phyloP scores from a whole-genome alignment of 2,113 vertebrate species.

The Rostratula benghalensis region DNA sequence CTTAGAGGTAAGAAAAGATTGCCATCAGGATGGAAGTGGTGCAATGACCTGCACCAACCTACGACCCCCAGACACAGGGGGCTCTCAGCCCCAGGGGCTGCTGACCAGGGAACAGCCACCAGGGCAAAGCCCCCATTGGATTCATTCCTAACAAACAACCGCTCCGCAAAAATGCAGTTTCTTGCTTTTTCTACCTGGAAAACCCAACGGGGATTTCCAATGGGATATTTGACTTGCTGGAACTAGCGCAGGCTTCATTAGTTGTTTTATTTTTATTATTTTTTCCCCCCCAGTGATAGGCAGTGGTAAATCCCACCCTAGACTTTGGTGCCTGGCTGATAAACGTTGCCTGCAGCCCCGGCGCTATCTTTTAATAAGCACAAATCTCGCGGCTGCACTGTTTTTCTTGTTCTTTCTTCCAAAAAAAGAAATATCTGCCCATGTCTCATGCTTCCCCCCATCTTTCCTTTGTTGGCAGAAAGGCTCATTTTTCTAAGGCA shows the following conservation, averaged over 20 bases:
- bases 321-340: neutral
- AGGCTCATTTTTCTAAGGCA: neutral
- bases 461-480: neutral
- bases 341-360: neutral
- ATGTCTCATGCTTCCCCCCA: neutral
- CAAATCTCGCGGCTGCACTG: neutral
- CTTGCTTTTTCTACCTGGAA: neutral
- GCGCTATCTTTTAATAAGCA: conserved; percentile 30
- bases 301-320: conserved; percentile 1
- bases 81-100: neutral
- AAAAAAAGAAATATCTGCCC: neutral
- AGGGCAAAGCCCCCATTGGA: neutral
- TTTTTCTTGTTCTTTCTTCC: conserved; percentile 12
- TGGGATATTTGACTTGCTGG: neutral
- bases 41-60: rapidly evolving
- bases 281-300: neutral
- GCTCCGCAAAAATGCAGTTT: neutral
- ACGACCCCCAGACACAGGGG: rapidly evolving
- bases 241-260: conserved; percentile 25
- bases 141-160: neutral
- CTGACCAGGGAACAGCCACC: neutral
- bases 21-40: rapidly evolving
- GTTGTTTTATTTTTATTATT: too few relatives aligned
- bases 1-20: neutral
- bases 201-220: neutral